Evolutionary conservation across 2,888 invertebrate genomes (phyloP), one percentile per base, ranked within the genome.

Genomic region (Eulithis testata): DNA sequence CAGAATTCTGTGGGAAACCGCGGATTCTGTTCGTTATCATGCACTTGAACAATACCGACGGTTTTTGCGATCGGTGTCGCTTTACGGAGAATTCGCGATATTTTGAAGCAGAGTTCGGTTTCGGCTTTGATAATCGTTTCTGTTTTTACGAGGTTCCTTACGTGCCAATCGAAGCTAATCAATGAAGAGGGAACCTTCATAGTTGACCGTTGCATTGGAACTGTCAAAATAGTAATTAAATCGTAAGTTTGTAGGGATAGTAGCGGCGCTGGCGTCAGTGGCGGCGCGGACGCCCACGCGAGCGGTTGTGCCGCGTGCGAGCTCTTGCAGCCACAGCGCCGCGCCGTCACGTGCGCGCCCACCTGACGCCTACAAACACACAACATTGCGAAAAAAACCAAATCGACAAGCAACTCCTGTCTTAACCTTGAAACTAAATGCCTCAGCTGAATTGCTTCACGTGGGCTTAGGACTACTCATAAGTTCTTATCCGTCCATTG

Each of bases 331-430:
- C 77, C 87, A 85, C 84, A 77, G 75, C 76, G 76, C 75, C 79
- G 82, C 76, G 76, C 76, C 79, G 82, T 90, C 91, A 91, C 91
- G 91, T 90, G 90, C 87, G 85, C 90, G 88, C 91, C 91, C 91
- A 91, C 92, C 78, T 82, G 79, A 87, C 90, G 86, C 91, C 92
- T 86, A 90, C 91, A 82, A 75, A 78, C 83, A 77, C 86, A 89
- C 81, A 88, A 86, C 86, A 83, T 91, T 91, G 91, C 91, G 89
- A 93, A 92, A 93, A 88, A 90, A 91, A 85, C 80, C 80, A 85
- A 88, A 89, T 86, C 86, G 86, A 82, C 79, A 76, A 82, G 84
- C 84, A 82, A 87, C 86, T 89, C 81, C 82, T 79, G 85, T 79
- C 80, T 76, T 80, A 89, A 89, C 92, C 91, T 93, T 92, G 91